phyloP scores from a whole-genome alignment of 2,113 vertebrate species.

The Hyperoodon ampullatus region DNA sequence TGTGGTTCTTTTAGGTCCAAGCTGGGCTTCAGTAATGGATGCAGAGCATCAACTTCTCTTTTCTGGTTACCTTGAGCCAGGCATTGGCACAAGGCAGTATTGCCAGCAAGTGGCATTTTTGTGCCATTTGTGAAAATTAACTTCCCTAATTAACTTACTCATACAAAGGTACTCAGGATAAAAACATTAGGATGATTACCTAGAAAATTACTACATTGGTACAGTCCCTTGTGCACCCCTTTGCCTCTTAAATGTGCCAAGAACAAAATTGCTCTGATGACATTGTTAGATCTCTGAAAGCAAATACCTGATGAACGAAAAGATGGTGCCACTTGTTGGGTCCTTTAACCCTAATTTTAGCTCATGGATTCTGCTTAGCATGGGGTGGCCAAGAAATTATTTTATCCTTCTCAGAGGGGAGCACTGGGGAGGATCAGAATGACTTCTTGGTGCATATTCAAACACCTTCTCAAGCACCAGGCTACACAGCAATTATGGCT shows the following conservation, averaged over 20 bases:
- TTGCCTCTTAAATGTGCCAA: conserved; percentile 82
- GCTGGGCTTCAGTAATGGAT: background rate
- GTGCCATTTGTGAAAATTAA: conserved; percentile 86
- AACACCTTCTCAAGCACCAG: conserved; percentile 54
- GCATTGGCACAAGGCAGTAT: conserved; percentile 70
- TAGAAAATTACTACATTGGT: conserved; percentile 88
- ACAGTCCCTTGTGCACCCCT: conserved; percentile 75
- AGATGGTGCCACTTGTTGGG: conserved; percentile 49
- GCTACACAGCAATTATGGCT: conserved; percentile 62
- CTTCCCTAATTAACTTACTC: conserved; percentile 87
- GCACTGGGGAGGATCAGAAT: conserved; percentile 52
- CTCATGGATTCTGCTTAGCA: conserved; percentile 61
- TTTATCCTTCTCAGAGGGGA: conserved; percentile 62
- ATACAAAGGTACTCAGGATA: conserved; percentile 81
- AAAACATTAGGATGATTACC: conserved; percentile 89
- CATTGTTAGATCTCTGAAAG: conserved; percentile 78
- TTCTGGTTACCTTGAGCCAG: conserved; percentile 65
- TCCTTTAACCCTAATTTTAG: conserved; percentile 74
- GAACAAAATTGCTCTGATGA: conserved; percentile 81
- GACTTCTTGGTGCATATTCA: conserved; percentile 64
- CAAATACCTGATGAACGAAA: conserved; percentile 72
- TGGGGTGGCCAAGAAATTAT: conserved; percentile 40
- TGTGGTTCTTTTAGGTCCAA: background rate
- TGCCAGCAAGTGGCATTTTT: conserved; percentile 82
- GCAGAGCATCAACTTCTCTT: background rate